Evolutionary conservation across 1,140 invertebrate genomes (phyloP).

Genomic region (Diabrotica virgifera): DNA sequence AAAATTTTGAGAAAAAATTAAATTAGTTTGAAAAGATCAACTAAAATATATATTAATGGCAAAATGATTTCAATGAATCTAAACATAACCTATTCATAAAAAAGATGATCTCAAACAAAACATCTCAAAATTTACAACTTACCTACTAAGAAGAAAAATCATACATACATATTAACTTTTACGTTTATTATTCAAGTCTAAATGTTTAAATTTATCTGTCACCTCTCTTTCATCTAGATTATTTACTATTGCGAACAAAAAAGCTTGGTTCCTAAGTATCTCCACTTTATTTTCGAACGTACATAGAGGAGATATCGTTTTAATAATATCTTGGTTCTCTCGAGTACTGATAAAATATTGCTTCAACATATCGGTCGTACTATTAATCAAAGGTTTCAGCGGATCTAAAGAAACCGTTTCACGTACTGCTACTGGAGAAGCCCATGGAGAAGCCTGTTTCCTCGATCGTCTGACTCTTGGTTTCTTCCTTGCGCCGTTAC

Average conservation of each 20-base stretch:
- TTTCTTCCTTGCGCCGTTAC: slow-evolving; percentile 12
- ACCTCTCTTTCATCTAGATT: slow-evolving; percentile 13
- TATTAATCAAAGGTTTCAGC: slow-evolving; percentile 14
- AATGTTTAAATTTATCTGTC: slow-evolving; percentile 10
- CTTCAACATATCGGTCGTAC: slow-evolving; percentile 13
- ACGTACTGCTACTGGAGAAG: neutral
- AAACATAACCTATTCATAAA: too few relatives aligned
- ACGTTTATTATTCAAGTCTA: slow-evolving; percentile 14
- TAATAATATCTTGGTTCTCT: slow-evolving; percentile 13
- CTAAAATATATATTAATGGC: too few relatives aligned
- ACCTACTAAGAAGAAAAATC: too few relatives aligned
- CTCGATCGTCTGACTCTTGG: neutral
- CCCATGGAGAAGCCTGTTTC: neutral
- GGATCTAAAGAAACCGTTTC: slow-evolving; percentile 10
- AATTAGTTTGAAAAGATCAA: too few relatives aligned
- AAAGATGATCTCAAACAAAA: too few relatives aligned
- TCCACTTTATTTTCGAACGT: slow-evolving; percentile 13
- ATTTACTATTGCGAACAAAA: slow-evolving; percentile 18
- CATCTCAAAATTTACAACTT: too few relatives aligned
- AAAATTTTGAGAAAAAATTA: too few relatives aligned
- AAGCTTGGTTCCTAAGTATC: slow-evolving; percentile 13
- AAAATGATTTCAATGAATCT: too few relatives aligned
- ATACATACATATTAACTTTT: neutral
- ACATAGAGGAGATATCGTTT: neutral
- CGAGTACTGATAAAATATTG: slow-evolving; percentile 10